Evolutionary conservation across 2,797 vertebrate genomes (phyloP), one percentile per base, ranked within the genome.

Genomic region (Parotocinclus haroldoi): DNA sequence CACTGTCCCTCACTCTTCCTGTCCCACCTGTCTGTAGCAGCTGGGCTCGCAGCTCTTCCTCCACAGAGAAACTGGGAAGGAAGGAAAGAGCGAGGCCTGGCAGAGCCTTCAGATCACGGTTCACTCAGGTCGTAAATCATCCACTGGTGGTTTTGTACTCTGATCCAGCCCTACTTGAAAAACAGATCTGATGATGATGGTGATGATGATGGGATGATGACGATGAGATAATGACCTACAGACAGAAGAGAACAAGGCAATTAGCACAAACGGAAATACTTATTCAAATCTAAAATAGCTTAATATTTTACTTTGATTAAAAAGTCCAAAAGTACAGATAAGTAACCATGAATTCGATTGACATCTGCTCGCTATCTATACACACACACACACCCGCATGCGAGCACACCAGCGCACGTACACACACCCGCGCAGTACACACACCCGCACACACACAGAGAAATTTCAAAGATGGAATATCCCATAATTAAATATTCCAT

Each of bases 91-190:
- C 4, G 61, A 83, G 82, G 76, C 79, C 76, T 66, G 73, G 50
- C 69, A 44, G 57, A 72, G 68, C 78, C 76, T 78, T 90, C 86
- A 88, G 88, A 89, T 89, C 89, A 90, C 88, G 85, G 82, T 88
- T 82, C 72, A 66, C 56, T 76, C 69, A 14, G 67, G 66, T 66
- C 66, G 74, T 73, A 79, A 84, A 76, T 85, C 85, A 74, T 86
- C 79, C 71, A 66, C 76, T 58, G 76, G 69, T 80, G 66, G 76
- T 75, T 27, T 76, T 68, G 73, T 69, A 76, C 70, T 64, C 72
- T 79, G 83, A 75, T 85, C 79, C 81, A 82, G 73, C 80, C 80
- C 81, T 82, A 82, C 10, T 53, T 36, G 16, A 38, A 49, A 63
- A 65, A 68, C 60, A 57, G 58, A 53, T 70, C 39, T 53, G 65